These are phyloP conservation scores for Mesoclemmys tuberculata DNA, from an alignment of 2,113 vertebrate species.

Conservation along the genomic window DNA sequence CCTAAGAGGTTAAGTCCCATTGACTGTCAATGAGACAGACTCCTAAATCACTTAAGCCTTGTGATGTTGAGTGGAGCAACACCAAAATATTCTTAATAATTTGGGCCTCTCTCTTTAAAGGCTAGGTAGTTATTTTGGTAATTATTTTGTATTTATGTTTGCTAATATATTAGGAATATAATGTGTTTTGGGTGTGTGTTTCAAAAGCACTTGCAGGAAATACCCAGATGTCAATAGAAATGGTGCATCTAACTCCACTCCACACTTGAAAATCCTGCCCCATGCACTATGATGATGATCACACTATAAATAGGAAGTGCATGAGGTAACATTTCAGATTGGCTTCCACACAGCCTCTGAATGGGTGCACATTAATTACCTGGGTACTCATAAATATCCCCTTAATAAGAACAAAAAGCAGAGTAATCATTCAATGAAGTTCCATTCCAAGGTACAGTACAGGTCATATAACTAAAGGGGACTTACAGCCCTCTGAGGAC, in stretches of 20 bases:
- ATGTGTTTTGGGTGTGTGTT: background rate
- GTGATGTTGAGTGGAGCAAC: background rate
- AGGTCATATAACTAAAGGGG: background rate
- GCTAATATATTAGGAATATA: background rate
- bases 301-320: constrained; percentile 12
- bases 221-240: background rate
- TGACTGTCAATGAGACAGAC: background rate
- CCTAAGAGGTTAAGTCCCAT: background rate
- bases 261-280: background rate
- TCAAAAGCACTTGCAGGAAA: background rate
- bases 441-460: background rate
- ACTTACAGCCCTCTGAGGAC: background rate
- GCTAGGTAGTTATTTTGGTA: background rate
- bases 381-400: background rate
- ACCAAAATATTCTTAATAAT: background rate
- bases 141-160: background rate
- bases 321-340: background rate
- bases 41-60: background rate
- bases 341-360: background rate
- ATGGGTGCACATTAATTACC: background rate
- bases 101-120: background rate
- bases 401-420: background rate
- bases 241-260: background rate
- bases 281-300: background rate
- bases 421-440: background rate